A percentile compares a stretch with the other conserved stretches of the same genome.
Evolutionary conservation across 2,888 invertebrate genomes (phyloP).

Genomic region (Halictus ligatus): DNA sequence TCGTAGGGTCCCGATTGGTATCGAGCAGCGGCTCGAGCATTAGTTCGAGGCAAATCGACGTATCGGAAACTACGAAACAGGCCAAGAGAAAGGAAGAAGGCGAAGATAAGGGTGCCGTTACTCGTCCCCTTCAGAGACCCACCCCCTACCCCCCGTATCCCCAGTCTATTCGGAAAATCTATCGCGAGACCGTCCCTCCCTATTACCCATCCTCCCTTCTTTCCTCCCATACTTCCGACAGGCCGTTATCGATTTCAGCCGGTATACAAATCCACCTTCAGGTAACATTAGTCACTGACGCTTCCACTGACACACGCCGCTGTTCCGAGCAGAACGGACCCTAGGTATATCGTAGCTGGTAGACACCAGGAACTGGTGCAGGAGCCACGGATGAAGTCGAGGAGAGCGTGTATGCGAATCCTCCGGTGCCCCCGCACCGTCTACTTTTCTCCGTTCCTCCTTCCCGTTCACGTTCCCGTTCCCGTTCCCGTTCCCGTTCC

Average conservation of each 20-base stretch:
- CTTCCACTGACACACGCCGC: constrained; percentile 68
- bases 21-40: neutral
- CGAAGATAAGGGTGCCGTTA: constrained; percentile 44
- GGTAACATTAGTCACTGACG: constrained; percentile 80
- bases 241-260: constrained; percentile 79
- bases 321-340: constrained; percentile 55
- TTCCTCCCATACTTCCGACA: constrained; percentile 58
- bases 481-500: neutral
- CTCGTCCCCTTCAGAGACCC: neutral
- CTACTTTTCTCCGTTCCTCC: neutral
- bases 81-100: constrained; percentile 21
- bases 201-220: constrained; percentile 59
- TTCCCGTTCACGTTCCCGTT: neutral
- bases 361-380: constrained; percentile 43
- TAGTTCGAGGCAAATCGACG: constrained; percentile 17
- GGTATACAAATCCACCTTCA: constrained; percentile 80
- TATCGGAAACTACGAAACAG: constrained; percentile 10
- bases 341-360: constrained; percentile 33
- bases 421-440: neutral
- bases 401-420: constrained; percentile 15
- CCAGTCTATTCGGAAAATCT: constrained; percentile 56
- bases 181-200: constrained; percentile 62
- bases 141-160: neutral
- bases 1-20: neutral
- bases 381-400: constrained; percentile 27